Evolutionary conservation across 2,797 vertebrate species (phyloP).

Genomic region (Heteromormyrus szaboi): DNA sequence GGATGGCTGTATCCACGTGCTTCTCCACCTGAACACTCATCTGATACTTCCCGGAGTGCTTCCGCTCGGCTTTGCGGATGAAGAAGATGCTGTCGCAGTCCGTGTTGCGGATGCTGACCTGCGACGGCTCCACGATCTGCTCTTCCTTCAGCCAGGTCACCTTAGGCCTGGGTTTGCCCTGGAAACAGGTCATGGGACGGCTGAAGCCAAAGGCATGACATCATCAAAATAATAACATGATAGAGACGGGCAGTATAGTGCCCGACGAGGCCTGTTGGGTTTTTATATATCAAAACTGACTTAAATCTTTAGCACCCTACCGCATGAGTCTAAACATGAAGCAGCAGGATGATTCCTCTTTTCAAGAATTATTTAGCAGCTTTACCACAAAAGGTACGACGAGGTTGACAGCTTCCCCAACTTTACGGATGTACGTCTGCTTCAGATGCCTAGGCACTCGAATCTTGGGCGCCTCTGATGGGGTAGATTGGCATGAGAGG

Average conservation of each 20-base stretch:
- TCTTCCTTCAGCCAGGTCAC: constrained; percentile 87
- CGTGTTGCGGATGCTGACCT: constrained; percentile 90
- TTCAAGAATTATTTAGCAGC: background rate
- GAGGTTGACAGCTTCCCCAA: constrained; percentile 91
- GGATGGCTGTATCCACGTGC: constrained; percentile 69
- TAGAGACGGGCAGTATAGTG: background rate
- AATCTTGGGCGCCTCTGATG: constrained; percentile 89
- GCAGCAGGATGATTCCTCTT: background rate
- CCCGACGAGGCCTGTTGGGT: background rate
- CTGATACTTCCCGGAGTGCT: constrained; percentile 90
- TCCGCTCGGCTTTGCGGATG: constrained; percentile 88
- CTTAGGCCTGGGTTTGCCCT: constrained; percentile 93
- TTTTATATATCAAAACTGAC: background rate
- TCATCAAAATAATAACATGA: background rate
- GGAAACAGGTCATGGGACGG: constrained; percentile 14
- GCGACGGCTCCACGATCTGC: constrained; percentile 68
- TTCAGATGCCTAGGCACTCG: constrained; percentile 91
- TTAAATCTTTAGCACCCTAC: background rate
- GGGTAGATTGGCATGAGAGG: background rate
- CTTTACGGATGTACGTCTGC: constrained; percentile 85
- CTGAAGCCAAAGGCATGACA: background rate
- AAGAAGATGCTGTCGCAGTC: constrained; percentile 95
- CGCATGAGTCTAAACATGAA: background rate
- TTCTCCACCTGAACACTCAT: constrained; percentile 91
- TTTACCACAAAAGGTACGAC: constrained; percentile 92